Conservation (phyloP, 2,888 invertebrate species). For the Caenorhabditis plicata region DNA sequence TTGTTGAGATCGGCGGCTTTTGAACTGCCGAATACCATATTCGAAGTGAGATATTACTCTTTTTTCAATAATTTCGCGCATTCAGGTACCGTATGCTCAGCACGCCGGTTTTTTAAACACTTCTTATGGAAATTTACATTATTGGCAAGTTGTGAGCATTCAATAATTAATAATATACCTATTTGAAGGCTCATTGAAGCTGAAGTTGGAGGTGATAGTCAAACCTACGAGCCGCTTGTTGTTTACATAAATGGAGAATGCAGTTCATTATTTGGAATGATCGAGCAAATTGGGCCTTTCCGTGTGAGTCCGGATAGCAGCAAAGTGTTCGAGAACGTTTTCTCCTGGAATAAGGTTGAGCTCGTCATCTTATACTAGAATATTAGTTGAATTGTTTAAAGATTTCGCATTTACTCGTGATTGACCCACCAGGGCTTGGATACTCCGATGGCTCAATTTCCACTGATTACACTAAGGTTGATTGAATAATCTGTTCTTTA, state of each 20-base stretch:
- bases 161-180: too few relatives aligned
- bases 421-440: conserved; percentile 70
- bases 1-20: too few relatives aligned
- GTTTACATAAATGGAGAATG: conserved; percentile 47
- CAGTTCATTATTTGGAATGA: conserved; percentile 38
- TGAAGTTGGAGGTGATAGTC: conserved; percentile 23
- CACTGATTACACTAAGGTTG: too few relatives aligned
- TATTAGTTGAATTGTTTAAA: background rate
- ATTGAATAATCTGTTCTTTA: background rate
- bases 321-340: conserved; percentile 40
- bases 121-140: too few relatives aligned
- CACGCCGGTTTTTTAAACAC: too few relatives aligned
- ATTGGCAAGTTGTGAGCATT: too few relatives aligned
- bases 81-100: too few relatives aligned
- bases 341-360: conserved; percentile 42
- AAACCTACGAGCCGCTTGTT: conserved; percentile 27
- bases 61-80: too few relatives aligned
- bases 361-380: background rate
- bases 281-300: conserved; percentile 46
- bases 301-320: conserved; percentile 18
- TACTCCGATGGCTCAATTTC: conserved; percentile 66
- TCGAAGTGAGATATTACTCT: too few relatives aligned
- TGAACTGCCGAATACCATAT: too few relatives aligned
- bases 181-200: conserved; percentile 49
- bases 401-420: conserved; percentile 68